These are phyloP conservation scores for Pteruthius melanotis DNA, from an alignment of 2,113 vertebrate genomes.

Conservation along the genomic window DNA sequence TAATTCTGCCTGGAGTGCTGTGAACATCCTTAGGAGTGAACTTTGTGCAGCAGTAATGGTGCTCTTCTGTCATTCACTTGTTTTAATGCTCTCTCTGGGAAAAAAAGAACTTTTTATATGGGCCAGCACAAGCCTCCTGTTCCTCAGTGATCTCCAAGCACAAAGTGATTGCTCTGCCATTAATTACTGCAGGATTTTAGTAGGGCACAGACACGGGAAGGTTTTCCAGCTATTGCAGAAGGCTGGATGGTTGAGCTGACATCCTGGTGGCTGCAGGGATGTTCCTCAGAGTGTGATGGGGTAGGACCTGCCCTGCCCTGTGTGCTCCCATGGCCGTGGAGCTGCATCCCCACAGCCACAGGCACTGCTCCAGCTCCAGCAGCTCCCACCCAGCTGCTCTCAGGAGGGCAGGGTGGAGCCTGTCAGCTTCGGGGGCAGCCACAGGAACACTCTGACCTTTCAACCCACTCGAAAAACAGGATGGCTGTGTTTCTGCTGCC, in stretches of 20 bases:
- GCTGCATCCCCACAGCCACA: fast-evolving
- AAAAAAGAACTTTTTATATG: neutral
- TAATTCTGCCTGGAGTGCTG: neutral
- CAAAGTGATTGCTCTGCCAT: neutral
- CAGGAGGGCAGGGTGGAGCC: neutral
- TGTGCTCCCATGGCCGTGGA: neutral
- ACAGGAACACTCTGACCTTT: neutral
- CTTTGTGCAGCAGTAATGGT: neutral
- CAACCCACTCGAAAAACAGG: neutral
- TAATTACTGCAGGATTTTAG: neutral
- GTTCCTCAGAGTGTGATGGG: neutral
- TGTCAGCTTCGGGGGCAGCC: neutral
- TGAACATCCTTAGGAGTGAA: neutral
- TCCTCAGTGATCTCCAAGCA: neutral
- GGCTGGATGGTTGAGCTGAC: neutral
- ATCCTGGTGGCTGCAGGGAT: neutral
- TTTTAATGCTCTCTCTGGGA: neutral
- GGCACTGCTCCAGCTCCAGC: neutral
- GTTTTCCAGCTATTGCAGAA: neutral
- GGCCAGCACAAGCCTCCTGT: neutral
- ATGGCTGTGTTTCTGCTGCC: neutral
- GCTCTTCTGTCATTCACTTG: neutral
- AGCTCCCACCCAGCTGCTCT: neutral
- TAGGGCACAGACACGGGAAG: neutral
- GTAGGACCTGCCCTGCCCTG: neutral